Conservation (phyloP, 1,140 invertebrate genomes). For the Trichoplusia ni region DNA sequence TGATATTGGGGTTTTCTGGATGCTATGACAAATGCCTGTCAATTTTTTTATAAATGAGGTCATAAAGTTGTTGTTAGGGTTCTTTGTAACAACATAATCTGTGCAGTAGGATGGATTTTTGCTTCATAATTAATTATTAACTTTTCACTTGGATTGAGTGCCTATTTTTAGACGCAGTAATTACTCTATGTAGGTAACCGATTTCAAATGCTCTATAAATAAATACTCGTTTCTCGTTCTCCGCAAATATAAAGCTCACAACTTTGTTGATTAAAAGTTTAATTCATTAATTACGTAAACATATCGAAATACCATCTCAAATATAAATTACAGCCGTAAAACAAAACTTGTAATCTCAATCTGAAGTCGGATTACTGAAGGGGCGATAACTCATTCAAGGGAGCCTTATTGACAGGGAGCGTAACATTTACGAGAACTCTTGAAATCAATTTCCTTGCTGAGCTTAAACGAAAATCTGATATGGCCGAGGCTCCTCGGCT, state of each 20-base stretch:
- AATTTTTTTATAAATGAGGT: constrained; percentile 39
- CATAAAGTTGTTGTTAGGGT: background rate
- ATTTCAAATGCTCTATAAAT: no score
- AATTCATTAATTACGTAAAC: background rate
- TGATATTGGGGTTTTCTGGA: constrained; percentile 51
- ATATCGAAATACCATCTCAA: constrained; percentile 10
- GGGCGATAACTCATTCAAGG: constrained; percentile 53
- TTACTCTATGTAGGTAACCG: no score
- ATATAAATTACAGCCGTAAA: constrained; percentile 9
- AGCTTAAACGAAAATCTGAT: constrained; percentile 64
- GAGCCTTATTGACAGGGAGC: constrained; percentile 48
- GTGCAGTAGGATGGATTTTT: no score
- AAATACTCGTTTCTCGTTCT: no score
- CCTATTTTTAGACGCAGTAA: no score
- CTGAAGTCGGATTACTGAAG: constrained; percentile 31
- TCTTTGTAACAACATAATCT: no score
- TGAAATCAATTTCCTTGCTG: constrained; percentile 69
- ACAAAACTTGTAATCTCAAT: constrained; percentile 32
- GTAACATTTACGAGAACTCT: constrained; percentile 53
- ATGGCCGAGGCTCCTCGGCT: constrained; percentile 35
- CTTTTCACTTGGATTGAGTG: no score
- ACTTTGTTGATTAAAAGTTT: constrained; percentile 23
- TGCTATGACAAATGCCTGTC: constrained; percentile 40
- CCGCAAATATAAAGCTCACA: no score
- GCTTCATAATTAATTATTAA: no score